phyloP scores from a whole-genome alignment of 1,140 invertebrate genomes.

The Ganaspis sp. region DNA sequence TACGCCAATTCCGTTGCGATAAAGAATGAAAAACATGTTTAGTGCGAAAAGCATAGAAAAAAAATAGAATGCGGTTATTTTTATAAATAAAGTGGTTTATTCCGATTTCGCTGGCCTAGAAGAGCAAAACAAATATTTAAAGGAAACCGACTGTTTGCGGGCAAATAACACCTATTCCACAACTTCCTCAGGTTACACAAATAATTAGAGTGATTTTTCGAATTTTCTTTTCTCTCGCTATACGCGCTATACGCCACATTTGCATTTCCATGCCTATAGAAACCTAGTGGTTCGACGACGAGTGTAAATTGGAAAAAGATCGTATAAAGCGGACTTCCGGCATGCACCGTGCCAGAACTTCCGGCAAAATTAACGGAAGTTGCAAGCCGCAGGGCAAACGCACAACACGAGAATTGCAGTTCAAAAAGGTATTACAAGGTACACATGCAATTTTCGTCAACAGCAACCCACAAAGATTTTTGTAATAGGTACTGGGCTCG shows the following conservation, averaged over 20 bases:
- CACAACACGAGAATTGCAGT: neutral
- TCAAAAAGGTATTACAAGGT: neutral
- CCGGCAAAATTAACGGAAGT: slow-evolving; percentile 18
- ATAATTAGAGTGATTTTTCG: neutral
- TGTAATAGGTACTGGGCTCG: neutral
- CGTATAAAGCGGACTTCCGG: slow-evolving; percentile 4
- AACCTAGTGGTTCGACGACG: slow-evolving; percentile 4
- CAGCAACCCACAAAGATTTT: neutral
- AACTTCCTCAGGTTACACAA: neutral
- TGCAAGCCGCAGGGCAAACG: neutral
- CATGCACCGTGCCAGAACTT: slow-evolving; percentile 1
- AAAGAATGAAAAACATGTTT: neutral
- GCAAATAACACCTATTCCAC: neutral
- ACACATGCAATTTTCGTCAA: neutral
- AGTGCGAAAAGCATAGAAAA: neutral
- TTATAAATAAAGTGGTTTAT: no score
- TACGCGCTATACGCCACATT: neutral
- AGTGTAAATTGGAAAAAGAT: slow-evolving; percentile 21
- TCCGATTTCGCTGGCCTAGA: no score
- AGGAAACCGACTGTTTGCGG: no score
- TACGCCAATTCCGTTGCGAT: neutral
- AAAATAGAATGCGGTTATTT: no score
- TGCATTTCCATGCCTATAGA: neutral
- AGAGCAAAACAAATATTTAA: no score
- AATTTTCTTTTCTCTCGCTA: neutral